Percentiles rank a stretch among this genome's conserved stretches.
Evolutionary conservation across 1,140 invertebrate species (phyloP).

Genomic region (Musca domestica): DNA sequence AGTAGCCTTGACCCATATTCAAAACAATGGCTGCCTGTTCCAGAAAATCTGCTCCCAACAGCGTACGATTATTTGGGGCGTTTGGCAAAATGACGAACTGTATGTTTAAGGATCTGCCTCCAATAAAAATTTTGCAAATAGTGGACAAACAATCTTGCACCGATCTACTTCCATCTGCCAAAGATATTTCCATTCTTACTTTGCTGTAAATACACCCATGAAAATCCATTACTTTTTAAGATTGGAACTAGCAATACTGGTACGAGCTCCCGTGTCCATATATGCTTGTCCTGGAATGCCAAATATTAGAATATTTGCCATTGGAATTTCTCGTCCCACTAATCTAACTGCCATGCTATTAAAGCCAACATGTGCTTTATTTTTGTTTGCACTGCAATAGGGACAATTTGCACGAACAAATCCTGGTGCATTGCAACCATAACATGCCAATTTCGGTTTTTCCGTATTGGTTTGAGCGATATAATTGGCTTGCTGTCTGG

Average conservation of each 20-base stretch:
- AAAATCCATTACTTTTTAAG: conserved; percentile 10
- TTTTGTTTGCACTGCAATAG: background rate
- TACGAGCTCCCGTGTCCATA: conserved; percentile 24
- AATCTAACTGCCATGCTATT: background rate
- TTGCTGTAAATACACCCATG: background rate
- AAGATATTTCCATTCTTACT: background rate
- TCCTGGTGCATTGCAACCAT: background rate
- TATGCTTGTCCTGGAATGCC: conserved; percentile 17
- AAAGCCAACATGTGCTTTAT: conserved; percentile 1
- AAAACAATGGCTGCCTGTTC: conserved; percentile 22
- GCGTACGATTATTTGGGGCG: conserved; percentile 13
- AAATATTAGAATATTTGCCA: background rate
- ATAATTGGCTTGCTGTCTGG: background rate
- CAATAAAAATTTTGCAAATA: background rate
- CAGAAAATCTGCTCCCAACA: conserved; percentile 27
- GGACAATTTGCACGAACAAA: conserved; percentile 1
- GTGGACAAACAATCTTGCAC: background rate
- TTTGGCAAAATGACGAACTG: conserved; percentile 22
- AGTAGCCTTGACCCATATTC: conserved; percentile 15
- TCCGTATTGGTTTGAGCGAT: background rate
- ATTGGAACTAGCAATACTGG: conserved; percentile 19
- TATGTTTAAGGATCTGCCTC: background rate
- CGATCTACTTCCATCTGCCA: background rate
- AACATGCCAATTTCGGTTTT: conserved; percentile 12
- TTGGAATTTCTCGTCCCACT: conserved; percentile 14